These are phyloP conservation scores for Telmatochromis bifrenatus DNA, from an alignment of 2,113 vertebrate species.

Conservation along the genomic window DNA sequence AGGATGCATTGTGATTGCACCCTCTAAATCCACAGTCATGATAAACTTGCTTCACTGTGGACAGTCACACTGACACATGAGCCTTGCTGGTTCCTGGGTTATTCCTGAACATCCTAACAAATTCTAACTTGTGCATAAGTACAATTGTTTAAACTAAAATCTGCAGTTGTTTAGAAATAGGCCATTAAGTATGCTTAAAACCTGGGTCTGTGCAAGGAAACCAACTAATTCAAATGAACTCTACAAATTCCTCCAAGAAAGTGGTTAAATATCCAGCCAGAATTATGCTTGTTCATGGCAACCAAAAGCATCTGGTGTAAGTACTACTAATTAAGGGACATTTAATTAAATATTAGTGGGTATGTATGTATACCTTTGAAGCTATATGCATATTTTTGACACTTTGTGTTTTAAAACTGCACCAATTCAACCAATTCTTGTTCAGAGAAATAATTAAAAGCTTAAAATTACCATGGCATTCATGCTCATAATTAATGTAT, in stretches of 20 bases:
- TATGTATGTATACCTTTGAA: not conserved
- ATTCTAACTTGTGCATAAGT: not conserved
- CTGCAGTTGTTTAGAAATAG: not conserved
- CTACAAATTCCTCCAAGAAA: not conserved
- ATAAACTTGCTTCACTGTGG: not conserved
- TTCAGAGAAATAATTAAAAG: not conserved
- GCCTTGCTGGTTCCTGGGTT: not conserved
- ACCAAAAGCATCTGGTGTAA: not conserved
- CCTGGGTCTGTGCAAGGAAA: not conserved
- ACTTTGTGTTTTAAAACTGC: not conserved
- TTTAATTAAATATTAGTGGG: not conserved
- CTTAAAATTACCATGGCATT: not conserved
- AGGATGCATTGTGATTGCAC: not conserved
- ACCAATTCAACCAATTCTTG: not conserved
- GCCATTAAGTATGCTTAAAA: not conserved
- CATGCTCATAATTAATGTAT: not conserved
- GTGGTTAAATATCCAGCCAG: not conserved
- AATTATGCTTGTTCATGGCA: not conserved
- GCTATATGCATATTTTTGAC: not conserved
- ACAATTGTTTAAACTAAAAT: not conserved
- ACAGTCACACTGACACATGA: not conserved
- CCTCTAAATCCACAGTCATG: not conserved
- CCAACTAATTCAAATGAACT: not conserved
- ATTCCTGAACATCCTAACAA: not conserved
- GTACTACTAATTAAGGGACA: not conserved